Base-by-base conservation (phyloP, 2,797 vertebrate species). In the Sebastes hubbsi region DNA sequence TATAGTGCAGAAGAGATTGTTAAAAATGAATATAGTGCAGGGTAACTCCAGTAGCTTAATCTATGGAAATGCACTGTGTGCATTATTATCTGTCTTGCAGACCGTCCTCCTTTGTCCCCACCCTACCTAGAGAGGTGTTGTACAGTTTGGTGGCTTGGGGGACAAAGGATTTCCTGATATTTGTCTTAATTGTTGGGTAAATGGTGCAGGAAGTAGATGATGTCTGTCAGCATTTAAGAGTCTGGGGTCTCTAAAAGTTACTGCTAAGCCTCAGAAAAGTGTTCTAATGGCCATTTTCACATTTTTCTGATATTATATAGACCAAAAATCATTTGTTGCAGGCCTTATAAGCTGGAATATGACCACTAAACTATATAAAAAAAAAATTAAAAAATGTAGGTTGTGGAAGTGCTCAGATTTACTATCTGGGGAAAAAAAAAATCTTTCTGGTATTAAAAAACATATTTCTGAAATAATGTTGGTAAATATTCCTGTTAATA, bases 401-500 rank as follows among this genome's bases (percentile, higher is more conserved):
- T 32, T 11, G 0, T 61, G 7, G 34, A 64, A 27, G 1, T 42
- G 18, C 32, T 68, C 6, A 67, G 32, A 72, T 59, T 55, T 61
- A 59, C 4, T 1, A 1, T 52, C 49, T n/a, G 10, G 14, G 10
- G 34, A 24, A 54, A 25, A 13, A 20, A 42, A 30, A 32, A 30
- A 1, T 27, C 16, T 29, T 52, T 74, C 11, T 64, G 3, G 1
- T 24, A 4, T 12, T 46, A 18, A 25, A 56, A 56, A 62, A 22
- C 5, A 38, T 38, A 1, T n/a, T 25, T 7, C 7, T 68, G 10
- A 77, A 60, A 55, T 16, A 7, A 13, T 68, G 4, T 62, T 32
- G 49, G 5, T 66, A 3, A 64, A 8, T 70, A 0, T 60, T 12
- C 61, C 16, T 80, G 14, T 78, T 32, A 69, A 0, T 5, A 99